A percentile compares a stretch with the other conserved stretches of the same genome.
These are phyloP conservation scores for Peromyscus leucopus DNA, from an alignment of 2,113 vertebrate species.

Conservation along the genomic window DNA sequence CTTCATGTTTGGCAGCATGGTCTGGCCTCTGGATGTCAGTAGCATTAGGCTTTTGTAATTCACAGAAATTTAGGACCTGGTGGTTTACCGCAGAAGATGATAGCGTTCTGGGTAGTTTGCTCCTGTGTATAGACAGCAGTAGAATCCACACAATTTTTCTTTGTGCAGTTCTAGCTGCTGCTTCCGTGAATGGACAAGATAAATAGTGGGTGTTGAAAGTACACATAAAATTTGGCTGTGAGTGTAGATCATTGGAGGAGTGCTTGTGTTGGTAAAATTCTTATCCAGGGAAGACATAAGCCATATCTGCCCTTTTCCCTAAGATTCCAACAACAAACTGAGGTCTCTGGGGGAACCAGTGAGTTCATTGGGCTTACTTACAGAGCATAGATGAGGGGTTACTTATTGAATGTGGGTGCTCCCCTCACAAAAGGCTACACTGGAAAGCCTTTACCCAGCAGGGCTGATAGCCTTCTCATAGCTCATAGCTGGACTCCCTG, in stretches of 20 bases:
- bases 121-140: not conserved
- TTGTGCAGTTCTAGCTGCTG: slow-evolving; percentile 6
- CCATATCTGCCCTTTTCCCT: not conserved
- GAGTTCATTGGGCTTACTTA: not conserved
- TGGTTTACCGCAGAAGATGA: not conserved
- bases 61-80: not conserved
- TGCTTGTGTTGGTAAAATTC: not conserved
- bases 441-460: not conserved
- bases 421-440: not conserved
- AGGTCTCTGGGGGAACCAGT: not conserved
- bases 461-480: not conserved
- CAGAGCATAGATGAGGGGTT: not conserved
- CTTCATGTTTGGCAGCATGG: not conserved
- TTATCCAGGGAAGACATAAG: not conserved
- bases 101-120: not conserved
- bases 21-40: not conserved
- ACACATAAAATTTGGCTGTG: not conserved
- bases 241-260: not conserved
- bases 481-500: not conserved
- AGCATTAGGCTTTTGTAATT: not conserved
- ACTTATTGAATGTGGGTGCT: not conserved
- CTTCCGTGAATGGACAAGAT: not conserved
- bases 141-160: not conserved
- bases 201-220: not conserved
- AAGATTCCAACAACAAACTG: not conserved